Base-by-base conservation (phyloP, 2,797 vertebrate species). In the Melanotaenia boesemani region DNA sequence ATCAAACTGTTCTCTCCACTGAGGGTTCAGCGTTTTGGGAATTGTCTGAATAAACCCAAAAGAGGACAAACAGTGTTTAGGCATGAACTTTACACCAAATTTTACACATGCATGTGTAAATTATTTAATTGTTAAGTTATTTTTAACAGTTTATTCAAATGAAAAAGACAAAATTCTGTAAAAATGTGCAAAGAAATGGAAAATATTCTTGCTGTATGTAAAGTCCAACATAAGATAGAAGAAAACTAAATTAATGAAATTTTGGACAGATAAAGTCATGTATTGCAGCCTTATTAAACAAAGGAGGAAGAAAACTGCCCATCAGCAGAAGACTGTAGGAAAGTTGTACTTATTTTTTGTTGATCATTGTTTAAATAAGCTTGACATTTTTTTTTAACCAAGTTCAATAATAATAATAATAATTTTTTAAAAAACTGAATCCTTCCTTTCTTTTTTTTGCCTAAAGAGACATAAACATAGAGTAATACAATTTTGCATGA, bases 1-100 rank as follows among this genome's bases (percentile, higher is more conserved):
- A 91, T 99, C 97, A 95, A 99, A 99, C 90, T 99, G 97, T 80
- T 99, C 97, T 57, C 97, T 95, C 98, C 98, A 99, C 85, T 97
- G 97, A 70, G 98, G 97, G 94, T 97, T 98, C 89, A 99, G 90
- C 1, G 96, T 97, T 96, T 99, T 99, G 61, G 96, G 92, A 88
- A 97, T 95, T 55, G 96, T 97, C 98, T 99, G 86, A 71, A 37
- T 15, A 52, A 57, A 75, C 10, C 20, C 28, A 57, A 15, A 84
- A 11, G 73, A 36, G 1, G 2, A 68, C 48, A 74, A n/a, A 32
- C 32, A 30, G 34, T 4, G 18, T 3, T 32, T n/a, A 44, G 13
- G 12, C 12, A 6, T 15, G 24, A 15, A 55, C 52, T 32, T 28
- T 8, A 32, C 8, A 8, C 5, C 16, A 32, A 3, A 4, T 18